These are phyloP conservation scores for Thryonomys swinderianus DNA, from an alignment of 2,113 vertebrate species.

Conservation along the genomic window DNA sequence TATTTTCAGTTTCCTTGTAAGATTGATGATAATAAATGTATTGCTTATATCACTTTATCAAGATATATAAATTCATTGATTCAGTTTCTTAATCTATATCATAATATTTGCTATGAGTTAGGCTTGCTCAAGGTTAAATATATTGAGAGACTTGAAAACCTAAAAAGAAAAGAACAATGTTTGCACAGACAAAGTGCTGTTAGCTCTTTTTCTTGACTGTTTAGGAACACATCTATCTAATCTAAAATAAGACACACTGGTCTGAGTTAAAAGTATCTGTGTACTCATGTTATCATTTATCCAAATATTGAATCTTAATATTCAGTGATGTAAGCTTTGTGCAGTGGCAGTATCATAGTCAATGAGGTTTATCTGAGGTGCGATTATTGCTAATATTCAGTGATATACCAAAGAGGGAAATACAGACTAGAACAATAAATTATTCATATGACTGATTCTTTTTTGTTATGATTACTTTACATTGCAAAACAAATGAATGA, in stretches of 20 bases:
- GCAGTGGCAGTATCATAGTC: too few relatives aligned
- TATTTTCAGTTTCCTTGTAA: background rate
- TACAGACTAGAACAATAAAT: background rate
- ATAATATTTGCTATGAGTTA: constrained; percentile 13
- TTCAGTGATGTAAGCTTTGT: too few relatives aligned
- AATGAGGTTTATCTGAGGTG: too few relatives aligned
- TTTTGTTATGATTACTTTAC: background rate
- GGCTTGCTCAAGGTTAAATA: background rate
- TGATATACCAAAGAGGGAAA: background rate
- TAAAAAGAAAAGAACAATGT: background rate
- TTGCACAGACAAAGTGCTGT: background rate
- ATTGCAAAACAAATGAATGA: background rate
- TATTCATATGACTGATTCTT: background rate
- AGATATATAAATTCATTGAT: background rate
- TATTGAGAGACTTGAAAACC: background rate
- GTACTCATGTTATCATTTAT: background rate
- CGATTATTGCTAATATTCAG: constrained; percentile 13
- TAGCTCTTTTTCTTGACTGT: background rate
- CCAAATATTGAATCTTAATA: too few relatives aligned
- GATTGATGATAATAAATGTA: background rate
- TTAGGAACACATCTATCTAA: background rate
- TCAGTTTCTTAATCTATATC: constrained; percentile 8
- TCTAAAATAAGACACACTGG: background rate
- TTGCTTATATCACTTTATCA: background rate
- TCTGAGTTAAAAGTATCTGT: constrained; percentile 2